Evolutionary conservation across 2,113 vertebrate genomes (phyloP).

Genomic region (Apeltes quadracus): DNA sequence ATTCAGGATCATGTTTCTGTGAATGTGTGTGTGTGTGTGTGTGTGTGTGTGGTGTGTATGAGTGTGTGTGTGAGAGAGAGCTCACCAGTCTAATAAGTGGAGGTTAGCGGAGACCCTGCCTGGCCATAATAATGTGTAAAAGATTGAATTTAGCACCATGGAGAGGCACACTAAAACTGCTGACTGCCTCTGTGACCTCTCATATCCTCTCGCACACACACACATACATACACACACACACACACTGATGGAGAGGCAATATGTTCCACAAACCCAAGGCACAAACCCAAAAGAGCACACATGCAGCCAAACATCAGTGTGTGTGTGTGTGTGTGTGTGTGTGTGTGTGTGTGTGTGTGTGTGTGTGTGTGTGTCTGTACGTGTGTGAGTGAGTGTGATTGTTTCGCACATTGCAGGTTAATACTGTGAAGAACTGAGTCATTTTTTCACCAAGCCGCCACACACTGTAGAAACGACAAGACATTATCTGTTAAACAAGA

Average conservation of each 20-base stretch:
- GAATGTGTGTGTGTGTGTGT: neutral
- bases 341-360: constrained; percentile 32
- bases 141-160: constrained; percentile 74
- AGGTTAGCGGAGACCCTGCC: constrained; percentile 63
- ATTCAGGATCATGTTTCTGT: constrained; percentile 63
- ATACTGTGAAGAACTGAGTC: constrained; percentile 64
- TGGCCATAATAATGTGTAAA: constrained; percentile 71
- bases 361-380: constrained; percentile 33
- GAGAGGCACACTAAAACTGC: constrained; percentile 69
- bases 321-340: constrained; percentile 27
- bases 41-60: constrained; percentile 13
- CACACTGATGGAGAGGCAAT: constrained; percentile 56
- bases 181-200: constrained; percentile 70
- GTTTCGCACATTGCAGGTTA: constrained; percentile 65
- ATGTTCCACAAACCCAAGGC: constrained; percentile 61
- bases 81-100: constrained; percentile 62
- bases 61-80: constrained; percentile 3
- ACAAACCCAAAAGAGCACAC: constrained; percentile 52
- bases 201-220: constrained; percentile 30
- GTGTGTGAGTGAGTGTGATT: constrained; percentile 28
- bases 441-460: constrained; percentile 64
- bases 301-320: constrained; percentile 40
- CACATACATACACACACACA: constrained; percentile 43
- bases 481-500: constrained; percentile 78
- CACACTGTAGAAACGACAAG: constrained; percentile 68